phyloP scores from a whole-genome alignment of 2,797 vertebrate species.

The Leptodactylus fallax region DNA sequence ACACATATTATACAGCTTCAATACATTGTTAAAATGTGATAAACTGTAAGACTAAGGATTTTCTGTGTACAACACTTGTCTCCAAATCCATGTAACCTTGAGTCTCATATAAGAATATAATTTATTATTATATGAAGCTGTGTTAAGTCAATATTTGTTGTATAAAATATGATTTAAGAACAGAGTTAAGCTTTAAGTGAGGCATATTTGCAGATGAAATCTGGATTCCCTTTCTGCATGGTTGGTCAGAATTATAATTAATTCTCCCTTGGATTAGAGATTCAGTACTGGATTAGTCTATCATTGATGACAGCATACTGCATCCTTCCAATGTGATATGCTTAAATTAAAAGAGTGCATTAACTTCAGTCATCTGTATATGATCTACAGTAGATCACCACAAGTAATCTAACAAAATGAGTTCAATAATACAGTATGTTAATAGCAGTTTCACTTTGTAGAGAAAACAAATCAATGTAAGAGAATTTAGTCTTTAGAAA shows the following conservation, averaged over 20 bases:
- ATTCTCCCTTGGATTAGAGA: conserved; percentile 76
- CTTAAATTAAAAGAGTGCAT: conserved; percentile 62
- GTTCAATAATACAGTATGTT: neutral
- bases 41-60: neutral
- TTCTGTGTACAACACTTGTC: neutral
- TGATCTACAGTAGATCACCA: conserved; percentile 41
- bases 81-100: conserved; percentile 13
- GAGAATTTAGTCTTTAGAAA: neutral
- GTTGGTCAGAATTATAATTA: conserved; percentile 76
- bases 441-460: neutral
- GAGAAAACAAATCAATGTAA: neutral
- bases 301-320: conserved; percentile 75
- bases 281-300: conserved; percentile 76
- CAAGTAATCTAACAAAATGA: conserved; percentile 37
- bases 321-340: conserved; percentile 67
- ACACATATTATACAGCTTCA: neutral
- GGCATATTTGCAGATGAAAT: conserved; percentile 71
- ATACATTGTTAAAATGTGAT: neutral
- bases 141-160: conserved; percentile 22
- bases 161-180: conserved; percentile 55
- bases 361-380: conserved; percentile 52
- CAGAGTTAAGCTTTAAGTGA: conserved; percentile 66
- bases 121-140: conserved; percentile 18
- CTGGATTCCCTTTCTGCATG: conserved; percentile 73
- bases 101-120: neutral